Base-by-base conservation (phyloP, 1,140 invertebrate genomes). In the Papilio dardanus region DNA sequence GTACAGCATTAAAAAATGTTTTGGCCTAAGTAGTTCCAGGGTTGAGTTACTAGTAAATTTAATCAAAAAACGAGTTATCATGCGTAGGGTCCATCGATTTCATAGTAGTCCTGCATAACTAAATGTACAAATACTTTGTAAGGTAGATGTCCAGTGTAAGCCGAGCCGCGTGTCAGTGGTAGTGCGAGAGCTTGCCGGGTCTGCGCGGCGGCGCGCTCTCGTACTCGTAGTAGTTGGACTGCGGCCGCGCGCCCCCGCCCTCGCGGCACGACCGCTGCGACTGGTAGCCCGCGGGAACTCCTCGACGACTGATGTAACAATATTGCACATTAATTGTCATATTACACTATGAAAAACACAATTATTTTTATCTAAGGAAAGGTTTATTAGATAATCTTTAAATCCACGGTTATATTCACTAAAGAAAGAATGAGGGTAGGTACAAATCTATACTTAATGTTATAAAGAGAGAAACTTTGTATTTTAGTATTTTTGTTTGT, bases 151-250 rank as follows among this genome's bases (percentile, higher is more conserved):
- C 50, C 2, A 28, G 65, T 74, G 28, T 24, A 24, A 28, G 21
- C 0, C 14, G 10, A 58, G 54, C 10, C 24, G 54, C 24, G 50
- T 76, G 46, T 90, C 86, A 94, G 86, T 96, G 95, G 85, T 97
- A 94, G 79, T 96, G 96, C 67, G 96, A 96, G 93, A 97, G 96
- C 79, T 91, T 93, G 67, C 90, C 89, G 0, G 90, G 89, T 35
- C 92, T 83, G 1, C 93, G 84, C 40, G 94, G 95, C 82, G 96
- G 96, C 19, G 96, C 95, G 79, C 95, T 37, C 87, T 97, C 97
- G 88, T 97, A 97, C 90, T 97, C 97, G 86, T 97, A 97, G 90
- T 96, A 97, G 89, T 97, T 97, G 78, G 96, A 97, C 74, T 96
- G 95, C 14, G 97, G 96, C 10, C 97, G 93, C 19, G 95, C 94